These are phyloP conservation scores for Emydura subglobosa DNA, from an alignment of 2,113 vertebrate genomes.

Conservation along the genomic window DNA sequence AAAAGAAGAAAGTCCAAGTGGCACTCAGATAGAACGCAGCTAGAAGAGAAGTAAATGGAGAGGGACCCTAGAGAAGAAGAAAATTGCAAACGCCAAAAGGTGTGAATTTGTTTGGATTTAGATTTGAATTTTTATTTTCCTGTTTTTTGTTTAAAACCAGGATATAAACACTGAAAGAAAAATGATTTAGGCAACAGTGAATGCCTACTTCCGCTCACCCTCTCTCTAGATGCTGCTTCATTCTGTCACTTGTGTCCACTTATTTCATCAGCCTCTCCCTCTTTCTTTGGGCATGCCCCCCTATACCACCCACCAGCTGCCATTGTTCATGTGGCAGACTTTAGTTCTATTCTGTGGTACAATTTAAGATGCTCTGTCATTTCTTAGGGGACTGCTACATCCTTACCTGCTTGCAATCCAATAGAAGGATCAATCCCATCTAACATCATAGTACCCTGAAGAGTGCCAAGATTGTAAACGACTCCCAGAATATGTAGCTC, in stretches of 20 bases:
- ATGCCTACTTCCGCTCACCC: background rate
- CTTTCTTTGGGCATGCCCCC: background rate
- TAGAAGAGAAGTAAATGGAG: background rate
- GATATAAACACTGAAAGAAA: background rate
- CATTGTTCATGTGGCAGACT: background rate
- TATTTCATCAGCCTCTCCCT: background rate
- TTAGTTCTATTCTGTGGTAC: background rate
- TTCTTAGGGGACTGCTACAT: background rate
- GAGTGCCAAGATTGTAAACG: constrained; percentile 91
- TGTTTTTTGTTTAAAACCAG: background rate
- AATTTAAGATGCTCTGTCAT: background rate
- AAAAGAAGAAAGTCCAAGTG: background rate
- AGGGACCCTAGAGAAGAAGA: accelerated
- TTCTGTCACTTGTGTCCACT: background rate
- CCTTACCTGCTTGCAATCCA: constrained; percentile 84
- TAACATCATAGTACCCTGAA: constrained; percentile 76
- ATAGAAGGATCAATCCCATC: constrained; percentile 81
- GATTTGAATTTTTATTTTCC: background rate
- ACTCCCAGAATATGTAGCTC: constrained; percentile 94
- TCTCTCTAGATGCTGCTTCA: too few relatives aligned
- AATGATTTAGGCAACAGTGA: background rate
- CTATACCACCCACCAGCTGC: background rate
- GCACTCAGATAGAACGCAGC: background rate
- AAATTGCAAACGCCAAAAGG: background rate
- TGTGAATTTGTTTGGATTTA: background rate